Evolutionary conservation across 2,888 invertebrate genomes (phyloP).

Genomic region (Mycalesis mineus): DNA sequence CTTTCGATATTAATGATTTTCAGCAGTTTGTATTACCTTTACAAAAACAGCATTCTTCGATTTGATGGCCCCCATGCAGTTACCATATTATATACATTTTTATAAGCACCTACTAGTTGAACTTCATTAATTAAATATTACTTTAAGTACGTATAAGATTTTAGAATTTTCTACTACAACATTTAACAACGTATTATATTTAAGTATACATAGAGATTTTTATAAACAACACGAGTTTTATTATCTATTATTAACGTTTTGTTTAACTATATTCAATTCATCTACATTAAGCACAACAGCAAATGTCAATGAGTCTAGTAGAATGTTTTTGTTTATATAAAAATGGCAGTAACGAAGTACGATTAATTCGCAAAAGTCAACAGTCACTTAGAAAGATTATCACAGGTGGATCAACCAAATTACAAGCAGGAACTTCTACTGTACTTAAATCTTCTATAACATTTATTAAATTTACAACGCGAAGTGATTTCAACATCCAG

Average conservation of each 20-base stretch:
- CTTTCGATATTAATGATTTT: too few relatives aligned
- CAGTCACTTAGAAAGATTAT: constrained; percentile 55
- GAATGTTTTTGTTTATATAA: constrained; percentile 43
- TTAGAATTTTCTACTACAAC: constrained; percentile 16
- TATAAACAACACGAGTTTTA: constrained; percentile 23
- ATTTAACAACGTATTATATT: constrained; percentile 36
- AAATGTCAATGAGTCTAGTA: constrained; percentile 45
- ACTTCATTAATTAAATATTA: constrained; percentile 17
- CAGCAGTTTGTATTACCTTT: constrained; percentile 47
- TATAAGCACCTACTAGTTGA: constrained; percentile 22
- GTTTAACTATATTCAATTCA: constrained; percentile 35
- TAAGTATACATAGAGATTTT: constrained; percentile 35
- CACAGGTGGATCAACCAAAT: constrained; percentile 72
- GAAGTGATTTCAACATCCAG: constrained; percentile 38
- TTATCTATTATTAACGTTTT: constrained; percentile 2
- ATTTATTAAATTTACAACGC: constrained; percentile 30
- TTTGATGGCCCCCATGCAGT: constrained; percentile 73
- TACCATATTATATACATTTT: constrained; percentile 41
- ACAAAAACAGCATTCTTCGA: constrained; percentile 61
- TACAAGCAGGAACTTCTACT: constrained; percentile 72
- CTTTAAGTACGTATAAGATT: constrained; percentile 16
- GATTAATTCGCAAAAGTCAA: constrained; percentile 46
- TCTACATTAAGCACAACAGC: constrained; percentile 37
- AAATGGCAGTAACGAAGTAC: constrained; percentile 54
- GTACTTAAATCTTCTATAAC: constrained; percentile 46